Conservation (phyloP, 2,888 invertebrate genomes). For the Nymphalis c-album region DNA sequence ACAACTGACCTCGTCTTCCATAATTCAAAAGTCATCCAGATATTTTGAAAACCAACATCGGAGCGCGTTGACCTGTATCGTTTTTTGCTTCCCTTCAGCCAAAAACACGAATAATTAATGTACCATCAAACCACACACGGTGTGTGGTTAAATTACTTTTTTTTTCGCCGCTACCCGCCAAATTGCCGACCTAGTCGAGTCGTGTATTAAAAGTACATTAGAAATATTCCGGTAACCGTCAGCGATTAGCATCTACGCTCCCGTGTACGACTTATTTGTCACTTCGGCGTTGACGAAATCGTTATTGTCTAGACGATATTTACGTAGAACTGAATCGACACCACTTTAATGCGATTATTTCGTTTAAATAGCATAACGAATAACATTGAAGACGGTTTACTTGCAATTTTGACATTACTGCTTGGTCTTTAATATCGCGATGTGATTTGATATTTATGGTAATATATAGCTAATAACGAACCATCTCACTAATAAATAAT, state of each 20-base stretch:
- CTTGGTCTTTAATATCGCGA: too few species aligned
- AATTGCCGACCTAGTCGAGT: constrained; percentile 58
- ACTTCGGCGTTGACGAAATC: constrained; percentile 18
- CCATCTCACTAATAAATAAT: too few species aligned
- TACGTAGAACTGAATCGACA: background rate
- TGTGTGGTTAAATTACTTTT: constrained; percentile 62
- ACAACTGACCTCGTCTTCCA: constrained; percentile 19
- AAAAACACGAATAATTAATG: constrained; percentile 64
- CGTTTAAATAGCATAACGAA: background rate
- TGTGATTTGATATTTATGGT: too few species aligned
- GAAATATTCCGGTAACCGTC: constrained; percentile 54
- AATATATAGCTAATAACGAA: too few species aligned
- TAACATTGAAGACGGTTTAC: too few species aligned
- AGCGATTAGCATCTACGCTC: constrained; percentile 54
- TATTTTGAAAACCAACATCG: constrained; percentile 37
- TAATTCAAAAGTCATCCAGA: constrained; percentile 32
- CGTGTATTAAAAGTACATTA: constrained; percentile 76
- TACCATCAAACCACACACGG: constrained; percentile 69
- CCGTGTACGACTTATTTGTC: constrained; percentile 34
- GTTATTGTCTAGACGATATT: constrained; percentile 8
- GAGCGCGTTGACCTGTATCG: constrained; percentile 34
- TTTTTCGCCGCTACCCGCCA: constrained; percentile 58
- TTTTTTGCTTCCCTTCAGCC: constrained; percentile 43
- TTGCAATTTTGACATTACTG: too few species aligned
- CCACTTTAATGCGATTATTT: background rate